Evolutionary conservation across 1,140 invertebrate genomes (phyloP).

Genomic region (Planococcus citri): DNA sequence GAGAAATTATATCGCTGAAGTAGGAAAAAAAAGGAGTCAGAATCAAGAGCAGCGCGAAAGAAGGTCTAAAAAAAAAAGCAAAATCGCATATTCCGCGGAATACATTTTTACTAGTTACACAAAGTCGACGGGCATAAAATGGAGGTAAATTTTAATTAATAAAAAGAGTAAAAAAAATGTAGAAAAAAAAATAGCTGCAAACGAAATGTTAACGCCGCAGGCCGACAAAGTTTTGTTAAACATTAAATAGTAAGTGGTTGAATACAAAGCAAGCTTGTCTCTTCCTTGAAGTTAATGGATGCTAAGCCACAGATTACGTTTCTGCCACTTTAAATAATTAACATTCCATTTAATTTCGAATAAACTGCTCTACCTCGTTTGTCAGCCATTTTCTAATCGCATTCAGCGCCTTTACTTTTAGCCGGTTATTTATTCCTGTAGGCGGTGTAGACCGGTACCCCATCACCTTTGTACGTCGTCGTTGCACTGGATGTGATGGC

Average conservation of each 20-base stretch:
- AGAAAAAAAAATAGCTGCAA: background rate
- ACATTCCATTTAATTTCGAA: background rate
- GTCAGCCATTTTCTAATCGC: background rate
- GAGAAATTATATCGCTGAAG: no score
- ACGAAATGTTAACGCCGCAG: background rate
- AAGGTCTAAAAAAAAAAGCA: no score
- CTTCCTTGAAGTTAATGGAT: background rate
- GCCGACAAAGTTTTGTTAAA: conserved; percentile 2
- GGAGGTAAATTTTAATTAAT: background rate
- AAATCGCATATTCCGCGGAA: no score
- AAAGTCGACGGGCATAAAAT: background rate
- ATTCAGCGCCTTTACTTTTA: background rate
- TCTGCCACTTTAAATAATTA: conserved; percentile 7
- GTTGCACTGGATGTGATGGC: no score
- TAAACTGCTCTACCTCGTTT: conserved; percentile 2
- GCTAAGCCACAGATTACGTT: conserved; percentile 6
- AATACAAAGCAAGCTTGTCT: background rate
- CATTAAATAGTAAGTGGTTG: conserved; percentile 3
- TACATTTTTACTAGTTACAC: no score
- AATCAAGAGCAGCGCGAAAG: no score
- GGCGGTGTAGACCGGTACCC: no score
- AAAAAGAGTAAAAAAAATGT: background rate
- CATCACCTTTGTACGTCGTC: no score
- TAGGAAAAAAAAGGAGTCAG: no score
- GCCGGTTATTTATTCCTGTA: background rate